Base-by-base conservation (phyloP, 2,113 vertebrate genomes). In the Rhinopomastus cyanomelas region DNA sequence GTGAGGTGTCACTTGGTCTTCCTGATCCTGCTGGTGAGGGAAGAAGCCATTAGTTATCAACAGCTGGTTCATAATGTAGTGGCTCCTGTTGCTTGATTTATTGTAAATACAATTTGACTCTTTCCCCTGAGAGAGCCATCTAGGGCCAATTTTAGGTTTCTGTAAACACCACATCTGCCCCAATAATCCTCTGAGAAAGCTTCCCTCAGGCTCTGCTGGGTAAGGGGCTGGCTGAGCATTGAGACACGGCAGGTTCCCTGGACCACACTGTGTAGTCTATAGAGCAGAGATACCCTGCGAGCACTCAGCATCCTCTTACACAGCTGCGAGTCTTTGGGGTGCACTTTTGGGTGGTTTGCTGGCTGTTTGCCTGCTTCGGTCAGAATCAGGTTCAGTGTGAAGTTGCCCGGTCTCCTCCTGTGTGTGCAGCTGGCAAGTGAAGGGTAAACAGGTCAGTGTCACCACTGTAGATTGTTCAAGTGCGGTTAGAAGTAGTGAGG, bases 111-210 rank as follows among this genome's bases (percentile, higher is more conserved):
- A 17, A 44, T 72, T 73, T 71, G 53, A 32, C 30, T 18, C 11
- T 12, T 49, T 61, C 5, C 25, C 51, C 73, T 77, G 8, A 8
- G 48, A 86, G 77, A 20, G 4, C 18, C 18, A 3, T 37, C 49
- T 12, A 51, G 36, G 82, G 18, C 4, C 8, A 46, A 32, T 42
- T 73, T 19, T 16, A 17, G 29, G 64, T 92, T 29, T 46, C 3
- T 57, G 0, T 26, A 19, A 26, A 3, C 4, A 22, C 6, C 21
- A 49, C 34, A 30, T n/a, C 7, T 80, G 6, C 26, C 6, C 7
- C 3, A 0, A 11, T 27, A 62, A 29, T 3, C 7, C 3, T 12
- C n/a, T 1, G 17, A 27, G 49, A 27, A 77, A 5, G 8, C 37
- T 86, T 13, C 20, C 16, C 6, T 21, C 23, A 3, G 13, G 27